These are phyloP conservation scores for Rhyacophila brunnea DNA, from an alignment of 1,140 invertebrate genomes.

Conservation along the genomic window DNA sequence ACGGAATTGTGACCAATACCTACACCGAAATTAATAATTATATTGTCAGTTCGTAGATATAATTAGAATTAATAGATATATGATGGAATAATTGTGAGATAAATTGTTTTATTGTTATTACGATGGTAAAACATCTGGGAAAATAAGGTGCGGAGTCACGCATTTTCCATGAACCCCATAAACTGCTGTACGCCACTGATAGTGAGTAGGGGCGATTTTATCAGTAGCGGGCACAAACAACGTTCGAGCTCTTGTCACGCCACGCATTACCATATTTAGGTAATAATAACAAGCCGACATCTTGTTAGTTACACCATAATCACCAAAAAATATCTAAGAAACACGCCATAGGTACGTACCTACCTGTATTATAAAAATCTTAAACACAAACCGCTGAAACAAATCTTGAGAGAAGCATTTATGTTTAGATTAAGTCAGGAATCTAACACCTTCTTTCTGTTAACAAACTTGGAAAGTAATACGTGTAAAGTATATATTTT, in stretches of 20 bases:
- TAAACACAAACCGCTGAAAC: conserved; percentile 4
- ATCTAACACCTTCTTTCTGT: neutral
- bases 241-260: conserved; percentile 17
- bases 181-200: too few relatives aligned
- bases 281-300: conserved; percentile 16
- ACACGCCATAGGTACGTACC: neutral
- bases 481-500: neutral
- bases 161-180: too few relatives aligned
- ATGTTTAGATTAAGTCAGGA: neutral
- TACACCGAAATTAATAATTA: too few relatives aligned
- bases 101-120: too few relatives aligned
- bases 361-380: neutral
- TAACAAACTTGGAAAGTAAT: neutral
- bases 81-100: too few relatives aligned
- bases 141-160: too few relatives aligned
- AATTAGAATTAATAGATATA: too few relatives aligned
- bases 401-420: conserved; percentile 4
- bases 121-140: too few relatives aligned
- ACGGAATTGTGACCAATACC: too few relatives aligned
- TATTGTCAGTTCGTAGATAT: too few relatives aligned
- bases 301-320: conserved; percentile 9
- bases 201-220: neutral
- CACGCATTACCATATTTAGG: conserved; percentile 23
- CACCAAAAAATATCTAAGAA: conserved; percentile 13
- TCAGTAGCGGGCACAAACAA: neutral